phyloP scores from a whole-genome alignment of 2,888 invertebrate genomes.

The Oligia strigilis region DNA sequence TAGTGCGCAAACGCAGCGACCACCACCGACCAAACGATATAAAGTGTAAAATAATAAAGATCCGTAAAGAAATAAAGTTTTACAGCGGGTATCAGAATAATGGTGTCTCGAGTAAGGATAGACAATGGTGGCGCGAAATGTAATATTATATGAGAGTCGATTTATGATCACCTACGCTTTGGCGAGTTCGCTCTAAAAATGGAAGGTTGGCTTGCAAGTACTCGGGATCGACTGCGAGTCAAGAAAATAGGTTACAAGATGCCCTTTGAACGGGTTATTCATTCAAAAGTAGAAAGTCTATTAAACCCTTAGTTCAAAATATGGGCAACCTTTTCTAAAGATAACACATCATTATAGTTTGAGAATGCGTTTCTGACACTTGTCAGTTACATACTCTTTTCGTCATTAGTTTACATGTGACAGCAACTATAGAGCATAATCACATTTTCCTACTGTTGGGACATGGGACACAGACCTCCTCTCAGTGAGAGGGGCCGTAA shows the following conservation, averaged over 20 bases:
- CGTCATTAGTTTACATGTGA: too few relatives aligned
- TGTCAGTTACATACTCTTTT: too few relatives aligned
- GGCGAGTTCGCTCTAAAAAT: conserved; percentile 47
- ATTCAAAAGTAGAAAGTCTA: not conserved
- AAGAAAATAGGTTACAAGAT: conserved; percentile 5
- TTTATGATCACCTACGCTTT: conserved; percentile 65
- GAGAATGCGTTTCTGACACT: too few relatives aligned
- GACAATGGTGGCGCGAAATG: conserved; percentile 66
- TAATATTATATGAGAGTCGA: conserved; percentile 72
- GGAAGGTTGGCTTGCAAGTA: conserved; percentile 40
- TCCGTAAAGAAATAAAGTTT: conserved; percentile 84
- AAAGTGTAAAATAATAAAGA: conserved; percentile 80
- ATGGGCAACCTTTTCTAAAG: too few relatives aligned
- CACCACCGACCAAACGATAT: conserved; percentile 70
- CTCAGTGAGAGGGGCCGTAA: too few relatives aligned
- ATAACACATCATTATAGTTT: too few relatives aligned
- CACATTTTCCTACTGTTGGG: too few relatives aligned
- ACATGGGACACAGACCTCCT: too few relatives aligned
- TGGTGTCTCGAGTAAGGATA: conserved; percentile 57
- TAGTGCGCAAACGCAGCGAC: conserved; percentile 71
- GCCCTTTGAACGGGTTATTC: not conserved
- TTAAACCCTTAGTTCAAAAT: not conserved
- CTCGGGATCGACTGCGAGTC: not conserved
- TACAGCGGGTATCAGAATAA: conserved; percentile 82
- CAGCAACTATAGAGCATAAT: too few relatives aligned